A percentile compares a stretch with the other conserved stretches of the same genome.
Evolutionary conservation across 2,888 invertebrate genomes (phyloP).

Genomic region (Achlya flavicornis): DNA sequence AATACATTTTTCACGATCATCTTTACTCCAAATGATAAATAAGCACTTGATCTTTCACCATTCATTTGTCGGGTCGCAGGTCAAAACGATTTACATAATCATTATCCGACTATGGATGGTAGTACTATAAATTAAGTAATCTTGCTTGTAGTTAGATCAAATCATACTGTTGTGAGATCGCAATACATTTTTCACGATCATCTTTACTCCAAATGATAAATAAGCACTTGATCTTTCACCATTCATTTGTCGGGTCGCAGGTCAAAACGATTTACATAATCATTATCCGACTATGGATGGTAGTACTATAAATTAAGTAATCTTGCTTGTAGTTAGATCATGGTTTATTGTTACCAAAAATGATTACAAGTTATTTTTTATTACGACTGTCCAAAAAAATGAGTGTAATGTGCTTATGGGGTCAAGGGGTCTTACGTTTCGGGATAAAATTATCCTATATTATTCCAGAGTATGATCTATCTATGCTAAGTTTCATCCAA

Average conservation of each 20-base stretch:
- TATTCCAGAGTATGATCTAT: too few relatives aligned
- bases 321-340: neutral
- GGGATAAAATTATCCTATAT: too few relatives aligned
- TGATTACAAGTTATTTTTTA: too few relatives aligned
- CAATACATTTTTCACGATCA: neutral
- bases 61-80: neutral
- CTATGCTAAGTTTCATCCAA: too few relatives aligned
- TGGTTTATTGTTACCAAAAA: too few relatives aligned
- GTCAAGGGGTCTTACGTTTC: too few relatives aligned
- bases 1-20: neutral
- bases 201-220: slow-evolving; percentile 15
- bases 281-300: neutral
- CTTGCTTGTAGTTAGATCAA: neutral
- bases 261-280: neutral
- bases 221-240: slow-evolving; percentile 5
- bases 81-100: neutral
- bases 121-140: neutral
- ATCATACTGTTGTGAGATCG: neutral
- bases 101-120: neutral
- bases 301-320: neutral
- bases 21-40: slow-evolving; percentile 16
- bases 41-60: slow-evolving; percentile 4
- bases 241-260: neutral
- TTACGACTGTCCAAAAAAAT: too few relatives aligned
- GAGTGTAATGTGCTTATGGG: too few relatives aligned